Base-by-base conservation (phyloP, 2,113 vertebrate species). In the Nibea albiflora region DNA sequence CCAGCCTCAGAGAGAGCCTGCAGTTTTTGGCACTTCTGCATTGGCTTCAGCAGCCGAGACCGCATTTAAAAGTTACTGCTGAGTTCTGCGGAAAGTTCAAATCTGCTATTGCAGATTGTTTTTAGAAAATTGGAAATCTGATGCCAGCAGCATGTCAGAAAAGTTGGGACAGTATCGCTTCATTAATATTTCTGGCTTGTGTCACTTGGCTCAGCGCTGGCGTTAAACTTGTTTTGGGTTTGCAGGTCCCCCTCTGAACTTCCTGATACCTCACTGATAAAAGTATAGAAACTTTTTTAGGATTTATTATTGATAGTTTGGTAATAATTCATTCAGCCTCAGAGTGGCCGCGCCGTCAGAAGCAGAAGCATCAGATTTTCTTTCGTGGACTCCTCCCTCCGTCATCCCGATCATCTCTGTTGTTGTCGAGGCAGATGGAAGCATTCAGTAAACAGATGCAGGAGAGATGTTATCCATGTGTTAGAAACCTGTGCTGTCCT, bases 381-480 rank as follows among this genome's bases (percentile, higher is more conserved):
- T 11, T 5, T 2, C 26, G 5, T 63, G 5, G 26, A 62, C 58
- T 70, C 42, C 54, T 44, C n/a, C 47, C 62, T 50, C 49, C 0
- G 39, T 58, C 75, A 10, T 57, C 53, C 50, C 1, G 7, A 39
- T 54, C 22, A 11, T 20, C 62, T 39, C 28, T n/a, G n/a, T 52
- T 44, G 15, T 42, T 84, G 81, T 77, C 83, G 80, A 76, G 62
- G 44, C 79, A 83, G 84, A 76, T 72, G 84, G 81, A 86, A 57
- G 52, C 53, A 50, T 77, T 81, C 63, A 73, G 31, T 10, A 52
- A 85, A 85, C 78, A 78, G 67, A 87, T 77, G 88, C 47, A 52
- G 19, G 47, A 50, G 31, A 71, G 80, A 88, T 85, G 39, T 76
- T 83, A 67, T 86, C 81, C 73, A 58, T 54, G 57, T 75, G 70